Percentiles rank a stretch among this genome's conserved stretches.
phyloP scores from a whole-genome alignment of 2,113 vertebrate species.

The Nyctibius bracteatus region DNA sequence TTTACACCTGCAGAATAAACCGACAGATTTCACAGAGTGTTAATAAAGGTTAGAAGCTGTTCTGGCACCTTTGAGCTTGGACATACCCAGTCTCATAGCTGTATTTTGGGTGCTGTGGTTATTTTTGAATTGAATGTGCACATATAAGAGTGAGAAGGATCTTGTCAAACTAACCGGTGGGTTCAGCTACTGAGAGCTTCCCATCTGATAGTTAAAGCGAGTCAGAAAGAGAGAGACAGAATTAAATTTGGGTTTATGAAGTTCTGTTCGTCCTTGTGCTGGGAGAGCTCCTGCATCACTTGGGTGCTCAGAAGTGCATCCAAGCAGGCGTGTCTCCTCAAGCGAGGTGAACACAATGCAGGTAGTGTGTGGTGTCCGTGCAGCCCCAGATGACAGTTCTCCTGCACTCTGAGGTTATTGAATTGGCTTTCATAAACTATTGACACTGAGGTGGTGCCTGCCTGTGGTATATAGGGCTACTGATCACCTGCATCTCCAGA shows the following conservation, averaged over 20 bases:
- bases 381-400: neutral
- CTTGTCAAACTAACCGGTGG: neutral
- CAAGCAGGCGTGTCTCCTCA: neutral
- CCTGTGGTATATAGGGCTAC: no score
- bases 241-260: neutral
- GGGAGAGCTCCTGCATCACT: neutral
- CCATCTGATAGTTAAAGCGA: neutral
- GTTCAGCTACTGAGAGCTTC: neutral
- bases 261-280: neutral
- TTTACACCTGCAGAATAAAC: neutral
- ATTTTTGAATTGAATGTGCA: neutral
- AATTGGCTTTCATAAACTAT: neutral
- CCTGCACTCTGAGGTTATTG: neutral
- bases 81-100: neutral
- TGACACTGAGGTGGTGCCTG: neutral
- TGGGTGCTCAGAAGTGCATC: neutral
- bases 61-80: neutral
- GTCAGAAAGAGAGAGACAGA: neutral
- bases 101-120: neutral
- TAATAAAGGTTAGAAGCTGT: neutral
- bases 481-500: neutral
- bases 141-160: rapidly evolving
- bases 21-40: neutral
- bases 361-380: neutral
- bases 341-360: neutral